Conservation (phyloP, 2,797 vertebrate species). For the Todus mexicanus region DNA sequence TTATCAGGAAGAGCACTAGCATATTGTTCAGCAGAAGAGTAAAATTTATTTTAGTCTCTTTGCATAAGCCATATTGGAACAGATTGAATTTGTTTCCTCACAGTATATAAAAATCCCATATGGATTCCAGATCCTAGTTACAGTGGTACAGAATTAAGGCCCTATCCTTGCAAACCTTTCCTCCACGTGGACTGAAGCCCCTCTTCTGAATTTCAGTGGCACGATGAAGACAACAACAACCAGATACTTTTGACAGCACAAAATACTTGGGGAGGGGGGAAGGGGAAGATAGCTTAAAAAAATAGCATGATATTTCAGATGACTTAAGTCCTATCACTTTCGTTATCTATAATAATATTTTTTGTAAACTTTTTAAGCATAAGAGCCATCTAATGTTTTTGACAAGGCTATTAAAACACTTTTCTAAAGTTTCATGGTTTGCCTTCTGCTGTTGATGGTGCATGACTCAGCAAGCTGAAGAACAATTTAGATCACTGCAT, state of each 20-base stretch:
- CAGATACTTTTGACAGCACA: background rate
- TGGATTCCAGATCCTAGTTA: background rate
- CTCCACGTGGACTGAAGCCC: accelerated
- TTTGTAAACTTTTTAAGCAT: background rate
- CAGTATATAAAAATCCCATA: background rate
- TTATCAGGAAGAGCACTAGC: background rate
- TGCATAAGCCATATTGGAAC: background rate
- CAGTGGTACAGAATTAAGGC: background rate
- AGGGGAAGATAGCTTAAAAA: background rate
- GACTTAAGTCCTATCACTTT: background rate
- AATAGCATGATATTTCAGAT: background rate
- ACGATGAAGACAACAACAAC: background rate
- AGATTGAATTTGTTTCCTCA: background rate
- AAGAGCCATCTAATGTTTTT: background rate
- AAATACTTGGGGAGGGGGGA: too few species aligned
- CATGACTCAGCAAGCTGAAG: background rate
- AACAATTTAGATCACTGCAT: background rate
- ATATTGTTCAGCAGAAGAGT: background rate
- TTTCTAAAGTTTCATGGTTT: background rate
- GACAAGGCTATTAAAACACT: background rate
- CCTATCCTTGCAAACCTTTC: background rate
- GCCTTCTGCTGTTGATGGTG: background rate
- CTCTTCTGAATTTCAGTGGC: background rate
- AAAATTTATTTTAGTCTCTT: background rate
- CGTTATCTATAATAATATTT: background rate